Base-by-base conservation (phyloP, 1,140 invertebrate species). In the Meloidogyne chitwoodi region DNA sequence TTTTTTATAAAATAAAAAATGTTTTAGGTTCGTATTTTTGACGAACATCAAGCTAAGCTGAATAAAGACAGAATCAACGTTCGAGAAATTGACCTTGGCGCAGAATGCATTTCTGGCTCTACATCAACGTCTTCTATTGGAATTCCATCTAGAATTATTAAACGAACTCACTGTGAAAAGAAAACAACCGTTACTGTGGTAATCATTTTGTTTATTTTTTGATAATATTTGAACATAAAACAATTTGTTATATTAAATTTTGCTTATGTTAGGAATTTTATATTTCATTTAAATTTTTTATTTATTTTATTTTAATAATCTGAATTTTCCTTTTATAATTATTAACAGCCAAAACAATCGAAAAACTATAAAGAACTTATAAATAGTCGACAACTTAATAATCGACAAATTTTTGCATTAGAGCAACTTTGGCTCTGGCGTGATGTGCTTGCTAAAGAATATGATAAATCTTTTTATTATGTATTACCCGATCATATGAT, bases 401-500 rank as follows among this genome's bases (percentile, higher is more conserved):
- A 92, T 79, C 90, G 91, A 26, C 96, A 99, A 88, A 83, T 95
- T 81, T 91, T 90, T 79, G 95, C 94, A 0, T 87, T 98, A 1
- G 91, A 91, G 78, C 90, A 92, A 81, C 86, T 99, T 0, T 96
- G 92, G 85, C 89, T 89, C 27, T 75, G 96, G 96, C 89, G 96
- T 66, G 95, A 99, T 88, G 83, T 88, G 26, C 90, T 92, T 8
- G 95, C 95, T 0, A 89, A 96, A 62, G 84, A 90, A 62, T 91
- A 95, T 85, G 96, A 99, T 88, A 96, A 99, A 87, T 96, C 95
- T 86, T 89, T 75, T 85, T 93, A 92, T 24, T 98, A 94, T 87
- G 92, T 98, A 38, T 88, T 99, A 74, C 95, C 95, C 0, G 96
- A 95, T 88, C 94, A 98, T 85, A 96, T 96, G 94, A 83, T 99